Evolutionary conservation across 2,888 invertebrate genomes (phyloP), one percentile per base, ranked within the genome.

Genomic region (Cacoxenus indagator): DNA sequence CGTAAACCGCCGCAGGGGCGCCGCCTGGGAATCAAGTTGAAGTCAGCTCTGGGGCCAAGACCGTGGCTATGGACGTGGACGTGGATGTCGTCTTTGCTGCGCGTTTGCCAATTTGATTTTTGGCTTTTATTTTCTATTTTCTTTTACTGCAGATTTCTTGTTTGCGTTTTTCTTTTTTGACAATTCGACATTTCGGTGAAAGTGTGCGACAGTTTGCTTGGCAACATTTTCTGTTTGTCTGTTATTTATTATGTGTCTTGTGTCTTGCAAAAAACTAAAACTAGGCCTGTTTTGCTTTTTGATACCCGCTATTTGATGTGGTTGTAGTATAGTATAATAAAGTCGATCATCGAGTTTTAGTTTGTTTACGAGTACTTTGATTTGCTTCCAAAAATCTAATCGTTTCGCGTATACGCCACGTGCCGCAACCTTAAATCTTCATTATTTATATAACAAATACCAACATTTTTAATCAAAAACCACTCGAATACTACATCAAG

Each of bases 61-160:
- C 75, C 75, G 75, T 75, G 75, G 73, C 75, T 75, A 64, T 75
- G 75, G 74, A 76, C 65, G 67, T 8, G 29, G 4, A 5, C 9
- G 31, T 31, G 31, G 9, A 5, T 31, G 5, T 31, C 6, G 9
- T 9, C 31, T 8, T 31, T 5, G 46, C 46, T 46, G 46, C 46
- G n/a, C n/a, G 4, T 31, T 5, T 31, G 31, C 31, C 31, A 31
- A 31, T 31, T 5, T 8, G n/a, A n/a, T n/a, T 8, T 31, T 31
- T 9, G 31, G 31, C 31, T 8, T 31, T 9, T 31, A 8, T 5
- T 31, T 9, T 31, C 6, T 31, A 9, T 17, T 46, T 11, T 46
- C 5, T 1, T 46, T 46, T 11, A n/a, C 46, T 46, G 14, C 8
- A 4, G n/a, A 46, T 46, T 31, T 31, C 31, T 31, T 31, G 31